Conservation (phyloP, 2,888 invertebrate genomes). For the Plagiodera versicolora region DNA sequence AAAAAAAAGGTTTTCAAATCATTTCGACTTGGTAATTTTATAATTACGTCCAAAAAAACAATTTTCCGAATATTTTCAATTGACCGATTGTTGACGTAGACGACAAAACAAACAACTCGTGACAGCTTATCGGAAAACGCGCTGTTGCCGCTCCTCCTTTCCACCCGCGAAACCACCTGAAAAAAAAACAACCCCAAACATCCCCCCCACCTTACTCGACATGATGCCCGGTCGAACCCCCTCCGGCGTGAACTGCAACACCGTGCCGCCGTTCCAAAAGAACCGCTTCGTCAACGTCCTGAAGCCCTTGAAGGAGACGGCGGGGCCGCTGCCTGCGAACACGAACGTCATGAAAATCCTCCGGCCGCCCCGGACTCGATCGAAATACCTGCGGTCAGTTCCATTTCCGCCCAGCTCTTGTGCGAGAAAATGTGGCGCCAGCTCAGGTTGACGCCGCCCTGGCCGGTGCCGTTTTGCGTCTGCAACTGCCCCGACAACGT, state of each 20-base stretch:
- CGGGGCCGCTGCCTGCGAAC: constrained; percentile 67
- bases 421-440: constrained; percentile 78
- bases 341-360: background rate
- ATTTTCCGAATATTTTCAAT: too few relatives aligned
- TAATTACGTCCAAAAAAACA: too few relatives aligned
- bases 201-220: constrained; percentile 65
- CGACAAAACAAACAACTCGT: too few relatives aligned
- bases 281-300: constrained; percentile 72
- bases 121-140: too few relatives aligned
- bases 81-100: too few relatives aligned
- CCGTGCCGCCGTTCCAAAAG: constrained; percentile 75
- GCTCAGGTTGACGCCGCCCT: constrained; percentile 75
- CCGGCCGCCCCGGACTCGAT: background rate
- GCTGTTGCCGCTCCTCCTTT: too few relatives aligned
- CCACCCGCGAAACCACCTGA: too few relatives aligned
- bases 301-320: constrained; percentile 77
- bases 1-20: too few relatives aligned
- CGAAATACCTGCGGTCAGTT: constrained; percentile 74
- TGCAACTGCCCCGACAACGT: constrained; percentile 80
- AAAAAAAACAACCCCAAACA: too few relatives aligned
- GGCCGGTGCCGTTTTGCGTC: constrained; percentile 86
- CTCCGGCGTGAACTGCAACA: constrained; percentile 74
- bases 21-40: too few relatives aligned
- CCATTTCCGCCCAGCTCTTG: constrained; percentile 86
- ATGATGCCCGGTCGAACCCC: constrained; percentile 77